phyloP scores from a whole-genome alignment of 2,888 invertebrate genomes.

The Yponomeuta evonymella region DNA sequence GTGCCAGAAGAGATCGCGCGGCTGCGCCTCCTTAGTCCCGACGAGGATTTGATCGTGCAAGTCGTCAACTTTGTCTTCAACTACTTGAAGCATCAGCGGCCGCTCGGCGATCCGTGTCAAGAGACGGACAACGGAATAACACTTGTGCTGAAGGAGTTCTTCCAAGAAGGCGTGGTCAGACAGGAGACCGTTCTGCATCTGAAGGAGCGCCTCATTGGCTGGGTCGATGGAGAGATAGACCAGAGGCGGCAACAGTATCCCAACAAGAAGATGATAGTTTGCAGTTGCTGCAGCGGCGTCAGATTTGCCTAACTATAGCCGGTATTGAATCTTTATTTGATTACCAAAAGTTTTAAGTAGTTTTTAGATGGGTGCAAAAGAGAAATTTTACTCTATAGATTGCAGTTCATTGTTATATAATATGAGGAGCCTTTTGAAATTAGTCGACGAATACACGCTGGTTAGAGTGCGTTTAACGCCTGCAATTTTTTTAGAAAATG shows the following conservation, averaged over 20 bases:
- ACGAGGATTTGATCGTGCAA: conserved; percentile 60
- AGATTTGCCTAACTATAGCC: conserved; percentile 1
- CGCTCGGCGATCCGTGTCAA: conserved; percentile 47
- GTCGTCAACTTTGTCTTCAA: conserved; percentile 62
- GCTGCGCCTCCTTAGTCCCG: conserved; percentile 52
- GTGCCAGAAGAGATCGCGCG: conserved; percentile 55
- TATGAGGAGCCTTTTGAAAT: too few relatives aligned
- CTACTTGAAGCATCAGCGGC: conserved; percentile 56
- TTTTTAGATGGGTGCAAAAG: background rate
- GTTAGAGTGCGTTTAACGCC: too few relatives aligned
- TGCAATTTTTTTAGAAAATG: too few relatives aligned
- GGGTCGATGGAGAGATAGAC: conserved; percentile 46
- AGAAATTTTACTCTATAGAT: background rate
- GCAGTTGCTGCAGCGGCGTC: conserved; percentile 35
- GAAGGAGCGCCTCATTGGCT: conserved; percentile 45
- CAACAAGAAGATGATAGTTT: conserved; percentile 46
- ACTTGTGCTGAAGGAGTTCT: conserved; percentile 57
- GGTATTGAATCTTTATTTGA: background rate
- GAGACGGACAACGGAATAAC: conserved; percentile 54
- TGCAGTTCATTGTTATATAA: too few relatives aligned
- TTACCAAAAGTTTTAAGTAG: background rate
- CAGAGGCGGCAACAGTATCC: conserved; percentile 39
- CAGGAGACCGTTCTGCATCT: conserved; percentile 51
- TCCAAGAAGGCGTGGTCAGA: conserved; percentile 58
- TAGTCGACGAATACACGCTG: too few relatives aligned